Evolutionary conservation across 2,797 vertebrate species (phyloP).

Genomic region (Miichthys miiuy): DNA sequence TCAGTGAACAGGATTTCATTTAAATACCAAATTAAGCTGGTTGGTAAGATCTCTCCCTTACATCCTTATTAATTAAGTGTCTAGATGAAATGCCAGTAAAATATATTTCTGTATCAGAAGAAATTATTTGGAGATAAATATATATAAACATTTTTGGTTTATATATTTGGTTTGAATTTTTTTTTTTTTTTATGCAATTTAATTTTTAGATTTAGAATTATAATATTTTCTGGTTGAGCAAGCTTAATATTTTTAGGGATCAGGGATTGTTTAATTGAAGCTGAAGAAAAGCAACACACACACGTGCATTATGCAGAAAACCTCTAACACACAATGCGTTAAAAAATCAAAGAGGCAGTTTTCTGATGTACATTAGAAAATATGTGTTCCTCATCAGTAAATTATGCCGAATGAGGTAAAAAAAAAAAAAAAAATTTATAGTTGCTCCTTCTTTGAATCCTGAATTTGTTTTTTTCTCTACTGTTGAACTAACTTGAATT

Average conservation of each 20-base stretch:
- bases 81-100: neutral
- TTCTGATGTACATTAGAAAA: constrained; percentile 15
- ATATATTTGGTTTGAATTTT: too few relatives aligned
- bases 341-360: constrained; percentile 18
- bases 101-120: neutral
- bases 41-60: neutral
- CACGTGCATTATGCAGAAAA: neutral
- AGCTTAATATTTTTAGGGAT: neutral
- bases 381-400: neutral
- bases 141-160: neutral
- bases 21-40: constrained; percentile 24
- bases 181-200: too few relatives aligned
- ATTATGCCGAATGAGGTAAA: neutral
- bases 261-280: neutral
- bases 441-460: neutral
- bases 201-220: neutral
- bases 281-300: constrained; percentile 13
- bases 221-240: neutral
- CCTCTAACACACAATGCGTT: constrained; percentile 12
- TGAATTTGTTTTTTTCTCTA: neutral
- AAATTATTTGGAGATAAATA: neutral
- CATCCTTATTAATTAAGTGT: neutral
- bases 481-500: neutral
- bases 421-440: neutral
- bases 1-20: constrained; percentile 22